Conservation (phyloP, 1,140 invertebrate species). For the Plutomurus gul region DNA sequence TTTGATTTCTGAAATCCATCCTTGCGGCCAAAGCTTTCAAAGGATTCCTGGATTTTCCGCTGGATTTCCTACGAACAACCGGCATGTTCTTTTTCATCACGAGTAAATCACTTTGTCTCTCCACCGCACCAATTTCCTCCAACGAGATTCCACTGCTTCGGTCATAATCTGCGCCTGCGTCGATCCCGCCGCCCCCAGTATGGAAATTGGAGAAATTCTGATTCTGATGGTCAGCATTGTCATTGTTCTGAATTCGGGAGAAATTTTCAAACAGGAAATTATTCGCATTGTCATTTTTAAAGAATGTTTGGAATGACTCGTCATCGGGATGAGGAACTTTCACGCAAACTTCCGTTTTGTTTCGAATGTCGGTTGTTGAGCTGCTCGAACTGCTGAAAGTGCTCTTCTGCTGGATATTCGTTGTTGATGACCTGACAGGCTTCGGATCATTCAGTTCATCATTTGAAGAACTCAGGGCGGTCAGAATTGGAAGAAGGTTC, state of each 20-base stretch:
- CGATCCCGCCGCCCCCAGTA: background rate
- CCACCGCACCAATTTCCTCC: slow-evolving; percentile 15
- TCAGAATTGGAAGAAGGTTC: slow-evolving; percentile 50
- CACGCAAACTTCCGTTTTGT: slow-evolving; percentile 27
- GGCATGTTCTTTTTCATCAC: slow-evolving; percentile 50
- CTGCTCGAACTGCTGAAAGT: slow-evolving; percentile 13
- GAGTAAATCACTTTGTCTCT: slow-evolving; percentile 45
- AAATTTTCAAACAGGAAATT: background rate
- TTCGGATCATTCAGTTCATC: slow-evolving; percentile 44
- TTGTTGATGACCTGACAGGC: background rate
- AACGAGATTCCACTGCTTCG: background rate
- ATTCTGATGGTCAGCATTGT: too few relatives aligned
- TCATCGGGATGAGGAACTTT: slow-evolving; percentile 44
- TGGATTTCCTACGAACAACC: slow-evolving; percentile 41
- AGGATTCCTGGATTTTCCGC: slow-evolving; percentile 44
- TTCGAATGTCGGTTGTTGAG: slow-evolving; percentile 18
- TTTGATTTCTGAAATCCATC: slow-evolving; percentile 48
- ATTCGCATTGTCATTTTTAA: background rate
- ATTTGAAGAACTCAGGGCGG: slow-evolving; percentile 51
- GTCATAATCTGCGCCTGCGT: background rate
- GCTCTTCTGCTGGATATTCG: background rate
- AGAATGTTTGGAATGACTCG: slow-evolving; percentile 48
- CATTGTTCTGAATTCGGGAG: background rate
- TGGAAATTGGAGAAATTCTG: slow-evolving; percentile 11
- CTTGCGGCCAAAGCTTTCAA: slow-evolving; percentile 47